phyloP scores from a whole-genome alignment of 2,797 vertebrate genomes.

The Octomys mimax region DNA sequence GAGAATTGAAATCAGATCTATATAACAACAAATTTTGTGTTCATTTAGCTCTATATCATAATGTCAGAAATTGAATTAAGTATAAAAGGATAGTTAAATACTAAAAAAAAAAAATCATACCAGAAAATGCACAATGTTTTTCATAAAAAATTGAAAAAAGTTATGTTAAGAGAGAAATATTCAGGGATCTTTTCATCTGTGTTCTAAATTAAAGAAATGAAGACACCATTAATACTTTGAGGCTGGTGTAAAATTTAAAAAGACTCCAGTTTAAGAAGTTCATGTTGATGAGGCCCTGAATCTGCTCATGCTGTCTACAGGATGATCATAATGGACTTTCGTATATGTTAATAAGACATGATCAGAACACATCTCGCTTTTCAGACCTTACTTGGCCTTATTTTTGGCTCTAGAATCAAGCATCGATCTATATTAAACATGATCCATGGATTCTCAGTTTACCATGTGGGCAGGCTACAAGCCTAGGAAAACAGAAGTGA shows the following conservation, averaged over 20 bases:
- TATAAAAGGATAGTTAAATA: conserved; percentile 7
- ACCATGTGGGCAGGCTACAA: background rate
- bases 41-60: background rate
- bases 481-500: background rate
- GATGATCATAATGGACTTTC: background rate
- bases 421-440: background rate
- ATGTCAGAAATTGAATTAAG: background rate
- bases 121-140: background rate
- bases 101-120: background rate
- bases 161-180: conserved; percentile 39
- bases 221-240: background rate
- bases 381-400: background rate
- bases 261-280: background rate
- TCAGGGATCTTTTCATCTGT: background rate
- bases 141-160: background rate
- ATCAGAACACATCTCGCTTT: background rate
- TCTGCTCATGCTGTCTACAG: background rate
- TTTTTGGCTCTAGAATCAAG: background rate
- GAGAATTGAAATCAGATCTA: conserved; percentile 16
- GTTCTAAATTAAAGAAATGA: background rate
- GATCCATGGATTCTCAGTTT: background rate
- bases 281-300: background rate
- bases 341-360: background rate
- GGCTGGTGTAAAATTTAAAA: background rate
- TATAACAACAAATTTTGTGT: background rate